Evolutionary conservation across 2,888 invertebrate genomes (phyloP), one percentile per base, ranked within the genome.

Genomic region (Prosapia bicincta): DNA sequence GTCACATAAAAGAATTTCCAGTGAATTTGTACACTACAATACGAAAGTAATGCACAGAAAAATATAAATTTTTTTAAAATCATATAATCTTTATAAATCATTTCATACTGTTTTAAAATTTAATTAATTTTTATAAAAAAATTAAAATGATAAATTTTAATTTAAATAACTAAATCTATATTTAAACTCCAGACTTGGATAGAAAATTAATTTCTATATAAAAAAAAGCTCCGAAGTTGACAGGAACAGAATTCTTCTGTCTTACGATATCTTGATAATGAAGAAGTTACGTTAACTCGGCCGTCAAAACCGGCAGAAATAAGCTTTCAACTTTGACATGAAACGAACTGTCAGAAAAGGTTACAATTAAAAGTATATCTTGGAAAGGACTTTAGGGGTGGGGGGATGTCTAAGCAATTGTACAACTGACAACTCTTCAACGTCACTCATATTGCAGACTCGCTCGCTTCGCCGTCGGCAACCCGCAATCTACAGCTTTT

Each of bases 391-490:
- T 10, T 28, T 9, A 9, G n/a, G 54, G 66, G 23, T 13, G 43
- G 66, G 71, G 65, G 38, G 28, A 26, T 54, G 72, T 25, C 26
- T 54, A 65, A 72, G 66, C 24, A 20, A 38, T 43, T 26, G 67
- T 26, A 67, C 26, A 67, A 67, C 26, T 67, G 67, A 67, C 67
- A 28, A 67, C 67, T 28, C 26, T 13, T 54, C 54, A 54, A 54
- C 54, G 54, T 54, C 54, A 54, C 54, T 54, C 54, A 54, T 20
- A 54, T 54, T 9, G 54, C 54, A 54, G 54, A 20, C 54, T 54
- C 54, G 54, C 20, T 20, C 9, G 38, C 38, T 13, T 7, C 15
- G 38, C 38, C 38, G 38, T 7, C 38, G 38, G 25, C 67, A 25
- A 25, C 25, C 26, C 25, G 26, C 67, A 67, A 67, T 26, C 67